phyloP scores from a whole-genome alignment of 2,113 vertebrate genomes.

The Caranx melampygus region DNA sequence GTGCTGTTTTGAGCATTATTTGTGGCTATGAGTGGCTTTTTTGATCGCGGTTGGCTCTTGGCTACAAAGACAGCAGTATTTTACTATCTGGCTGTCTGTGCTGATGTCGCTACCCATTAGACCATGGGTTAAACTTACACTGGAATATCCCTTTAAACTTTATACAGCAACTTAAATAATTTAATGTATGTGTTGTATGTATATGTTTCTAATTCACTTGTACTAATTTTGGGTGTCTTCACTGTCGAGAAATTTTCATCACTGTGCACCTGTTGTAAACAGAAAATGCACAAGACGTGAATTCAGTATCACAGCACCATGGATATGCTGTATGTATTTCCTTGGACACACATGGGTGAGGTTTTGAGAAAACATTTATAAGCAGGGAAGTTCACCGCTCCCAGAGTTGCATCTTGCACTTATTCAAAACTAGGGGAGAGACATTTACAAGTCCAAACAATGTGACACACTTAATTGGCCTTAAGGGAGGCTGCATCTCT shows the following conservation, averaged over 20 bases:
- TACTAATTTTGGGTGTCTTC: not conserved
- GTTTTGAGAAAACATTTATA: not conserved
- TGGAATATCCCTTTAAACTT: not conserved
- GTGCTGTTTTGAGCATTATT: too few relatives aligned
- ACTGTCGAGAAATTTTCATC: not conserved
- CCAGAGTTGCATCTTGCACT: not conserved
- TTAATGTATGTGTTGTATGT: not conserved
- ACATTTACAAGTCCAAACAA: slow-evolving; percentile 4
- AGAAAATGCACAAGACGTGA: not conserved
- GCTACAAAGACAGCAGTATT: too few relatives aligned
- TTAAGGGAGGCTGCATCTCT: slow-evolving; percentile 5
- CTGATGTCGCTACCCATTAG: too few relatives aligned
- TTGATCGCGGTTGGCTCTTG: too few relatives aligned
- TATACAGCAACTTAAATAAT: not conserved
- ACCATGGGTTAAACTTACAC: too few relatives aligned
- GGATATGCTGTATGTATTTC: not conserved
- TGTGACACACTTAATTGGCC: slow-evolving; percentile 32
- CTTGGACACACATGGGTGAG: not conserved
- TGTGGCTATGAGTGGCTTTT: too few relatives aligned
- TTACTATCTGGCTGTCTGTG: too few relatives aligned
- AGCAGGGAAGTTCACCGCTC: not conserved
- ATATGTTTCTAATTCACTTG: not conserved
- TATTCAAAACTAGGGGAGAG: not conserved
- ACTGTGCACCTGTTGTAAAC: not conserved
- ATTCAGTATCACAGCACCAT: not conserved